phyloP scores from a whole-genome alignment of 2,888 invertebrate genomes.

The Uropetala carovei region DNA sequence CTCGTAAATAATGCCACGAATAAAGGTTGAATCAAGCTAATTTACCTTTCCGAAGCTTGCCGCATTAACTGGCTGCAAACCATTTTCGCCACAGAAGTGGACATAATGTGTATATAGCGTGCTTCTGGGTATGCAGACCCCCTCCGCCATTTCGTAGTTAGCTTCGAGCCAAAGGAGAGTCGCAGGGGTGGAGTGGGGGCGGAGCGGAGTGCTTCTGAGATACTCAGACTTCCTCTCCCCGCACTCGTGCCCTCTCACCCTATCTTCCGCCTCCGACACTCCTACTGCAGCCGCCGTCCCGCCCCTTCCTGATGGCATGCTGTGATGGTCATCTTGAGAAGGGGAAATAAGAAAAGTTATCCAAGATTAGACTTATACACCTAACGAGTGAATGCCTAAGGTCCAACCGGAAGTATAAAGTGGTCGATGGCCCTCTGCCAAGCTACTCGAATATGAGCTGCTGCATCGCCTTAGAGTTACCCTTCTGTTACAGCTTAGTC shows the following conservation, averaged over 20 bases:
- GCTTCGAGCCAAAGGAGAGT: slow-evolving; percentile 75
- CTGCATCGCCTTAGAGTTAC: too few relatives aligned
- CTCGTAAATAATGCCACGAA: too few relatives aligned
- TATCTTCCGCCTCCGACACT: not conserved
- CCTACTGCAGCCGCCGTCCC: not conserved
- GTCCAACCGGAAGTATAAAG: too few relatives aligned
- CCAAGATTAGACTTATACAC: too few relatives aligned
- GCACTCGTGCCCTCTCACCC: not conserved
- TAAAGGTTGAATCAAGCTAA: too few relatives aligned
- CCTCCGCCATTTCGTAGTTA: slow-evolving; percentile 77
- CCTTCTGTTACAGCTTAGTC: too few relatives aligned
- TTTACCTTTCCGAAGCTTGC: slow-evolving; percentile 77
- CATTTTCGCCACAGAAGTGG: slow-evolving; percentile 75
- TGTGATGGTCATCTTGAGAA: not conserved
- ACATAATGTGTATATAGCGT: slow-evolving; percentile 76
- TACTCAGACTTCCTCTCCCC: not conserved
- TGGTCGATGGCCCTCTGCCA: too few relatives aligned
- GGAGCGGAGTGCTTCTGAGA: slow-evolving; percentile 66
- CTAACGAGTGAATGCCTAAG: too few relatives aligned
- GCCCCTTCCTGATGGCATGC: not conserved
- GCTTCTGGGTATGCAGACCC: slow-evolving; percentile 76
- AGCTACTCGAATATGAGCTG: too few relatives aligned
- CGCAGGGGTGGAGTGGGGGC: slow-evolving; percentile 73
- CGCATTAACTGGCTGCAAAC: slow-evolving; percentile 76
- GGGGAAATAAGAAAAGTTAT: not conserved